Base-by-base conservation (phyloP, 2,113 vertebrate species). In the Haplochromis burtoni region DNA sequence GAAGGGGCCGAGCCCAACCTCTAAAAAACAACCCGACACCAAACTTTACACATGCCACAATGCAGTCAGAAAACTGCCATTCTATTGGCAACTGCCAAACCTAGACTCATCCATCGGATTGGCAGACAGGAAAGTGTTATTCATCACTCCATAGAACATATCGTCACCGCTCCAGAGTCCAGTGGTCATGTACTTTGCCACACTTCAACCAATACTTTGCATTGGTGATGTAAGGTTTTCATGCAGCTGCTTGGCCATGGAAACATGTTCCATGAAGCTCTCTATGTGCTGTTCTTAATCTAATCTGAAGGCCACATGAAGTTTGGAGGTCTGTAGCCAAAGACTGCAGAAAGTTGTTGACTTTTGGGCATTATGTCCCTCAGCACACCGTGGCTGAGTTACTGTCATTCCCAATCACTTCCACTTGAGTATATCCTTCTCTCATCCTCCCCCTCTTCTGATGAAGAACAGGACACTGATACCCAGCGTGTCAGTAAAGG, bases 401-500 rank as follows among this genome's bases (percentile, higher is more conserved):
- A 66, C 61, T 66, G 10, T 66, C 61, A 0, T 66, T 38, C 31
- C 61, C 61, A n/a, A 38, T 38, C 61, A 35, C 61, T 66, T 66
- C 17, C 17, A 66, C 61, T 40, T 40, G 40, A 42, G 40, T 42
- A 13, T 42, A 13, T 42, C 3, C 40, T 42, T 3, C 40, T 42
- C 40, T 42, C 40, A 42, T 13, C 12, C 40, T 42, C 12, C 2
- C 40, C 40, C 42, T 45, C 42, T 7, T 45, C 42, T 14, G 6
- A 42, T 13, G 40, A 42, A 13, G 40, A 6, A 42, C 40, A 42
- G 40, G 12, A 13, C 42, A 16, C 42, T 47, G 14, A 47, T 13
- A 45, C 1, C 17, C 1, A 51, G 17, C 1, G 2, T 9, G 16
- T 19, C 47, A 51, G 8, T 19, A 0, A 51, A 51, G 4, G 47